Base-by-base conservation (phyloP, 1,140 invertebrate genomes). In the Drosophila kurseongensis region DNA sequence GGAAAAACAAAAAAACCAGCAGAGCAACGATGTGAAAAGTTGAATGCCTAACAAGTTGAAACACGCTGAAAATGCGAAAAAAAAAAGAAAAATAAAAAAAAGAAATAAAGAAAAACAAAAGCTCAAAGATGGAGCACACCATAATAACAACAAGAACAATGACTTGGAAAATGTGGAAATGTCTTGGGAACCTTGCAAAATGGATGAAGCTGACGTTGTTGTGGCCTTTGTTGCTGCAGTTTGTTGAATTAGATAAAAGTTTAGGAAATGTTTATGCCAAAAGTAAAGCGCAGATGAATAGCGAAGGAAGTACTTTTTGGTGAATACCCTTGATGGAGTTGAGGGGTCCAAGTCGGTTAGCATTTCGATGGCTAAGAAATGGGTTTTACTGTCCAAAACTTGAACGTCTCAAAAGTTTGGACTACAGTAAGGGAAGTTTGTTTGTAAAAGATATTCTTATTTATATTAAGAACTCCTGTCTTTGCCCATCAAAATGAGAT, bases 161-260 rank as follows among this genome's bases (percentile, higher is more conserved):
- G 83, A 74, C 74, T 77, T 61, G 83, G 84, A 89, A 88, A 88
- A 89, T 88, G 84, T 88, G 76, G 83, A 89, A 88, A 88, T 77
- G 76, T 88, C 84, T 89, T 88, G 84, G 84, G 84, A 88, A 89
- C 72, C 73, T 84, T 88, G 62, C 77, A 78, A 88, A 90, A 89
- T 88, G 74, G 60, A 68, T 58, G 73, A 81, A 85, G 51, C 42
- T 45, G 71, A 32, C 55, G 16, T 51, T 45, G 56, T 35, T 38
- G 59, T 10, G 42, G 60, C 13, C 14, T 60, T 35, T 47, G 41
- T 13, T 42, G 72, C 55, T 77, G 83, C 75, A 88, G 79, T 89
- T 89, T 89, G 79, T 80, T 80, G 84, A 88, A 89, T 88, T 89
- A 89, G 84, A 88, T 88, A 88, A 88, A 88, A 88, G 84, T 88